phyloP scores from a whole-genome alignment of 2,797 vertebrate species.

The Labeo calbasu region DNA sequence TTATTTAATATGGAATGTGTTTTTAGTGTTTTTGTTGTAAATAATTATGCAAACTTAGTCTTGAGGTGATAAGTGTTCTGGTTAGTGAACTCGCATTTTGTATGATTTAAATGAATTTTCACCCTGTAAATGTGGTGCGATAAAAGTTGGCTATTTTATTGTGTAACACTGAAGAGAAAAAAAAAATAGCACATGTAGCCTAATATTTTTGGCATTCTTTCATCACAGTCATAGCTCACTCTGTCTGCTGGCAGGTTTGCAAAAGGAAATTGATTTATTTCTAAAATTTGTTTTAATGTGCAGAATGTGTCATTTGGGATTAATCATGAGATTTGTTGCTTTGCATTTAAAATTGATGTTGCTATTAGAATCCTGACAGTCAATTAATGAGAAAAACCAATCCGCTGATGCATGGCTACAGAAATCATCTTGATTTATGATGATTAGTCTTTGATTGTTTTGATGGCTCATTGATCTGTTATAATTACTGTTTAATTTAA shows the following conservation, averaged over 20 bases:
- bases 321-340: not conserved
- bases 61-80: not conserved
- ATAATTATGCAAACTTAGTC: not conserved
- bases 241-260: not conserved
- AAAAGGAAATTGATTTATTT: not conserved
- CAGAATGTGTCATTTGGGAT: not conserved
- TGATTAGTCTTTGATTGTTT: slow-evolving; percentile 22
- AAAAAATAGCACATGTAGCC: not conserved
- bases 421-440: slow-evolving; percentile 18
- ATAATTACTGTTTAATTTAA: slow-evolving; percentile 23
- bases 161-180: too few relatives aligned
- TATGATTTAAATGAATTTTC: not conserved
- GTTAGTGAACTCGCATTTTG: not conserved
- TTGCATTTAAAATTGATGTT: slow-evolving; percentile 1
- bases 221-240: not conserved
- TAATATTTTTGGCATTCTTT: not conserved
- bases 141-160: not conserved
- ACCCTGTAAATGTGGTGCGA: too few relatives aligned
- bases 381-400: not conserved
- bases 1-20: not conserved
- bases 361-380: not conserved
- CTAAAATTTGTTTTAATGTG: not conserved
- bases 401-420: not conserved
- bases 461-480: slow-evolving; percentile 36
- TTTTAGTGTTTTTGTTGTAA: not conserved